phyloP scores from a whole-genome alignment of 1,140 invertebrate species.

The Scaptomyza hsui region DNA sequence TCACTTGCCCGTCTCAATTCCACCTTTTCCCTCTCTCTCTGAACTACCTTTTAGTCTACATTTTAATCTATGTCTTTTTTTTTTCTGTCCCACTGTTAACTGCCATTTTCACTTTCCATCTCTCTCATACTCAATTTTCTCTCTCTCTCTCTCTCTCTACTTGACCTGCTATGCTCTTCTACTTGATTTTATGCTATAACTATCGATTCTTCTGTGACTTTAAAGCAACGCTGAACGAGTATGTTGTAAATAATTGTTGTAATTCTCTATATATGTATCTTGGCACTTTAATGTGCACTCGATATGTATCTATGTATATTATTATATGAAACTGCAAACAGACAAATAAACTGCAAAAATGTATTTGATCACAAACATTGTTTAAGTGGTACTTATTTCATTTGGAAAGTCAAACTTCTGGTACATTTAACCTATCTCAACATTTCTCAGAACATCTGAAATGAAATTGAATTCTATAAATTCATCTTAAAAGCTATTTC shows the following conservation, averaged over 20 bases:
- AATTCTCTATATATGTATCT: slow-evolving; percentile 56
- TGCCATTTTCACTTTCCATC: slow-evolving; percentile 1
- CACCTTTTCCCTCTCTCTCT: background rate
- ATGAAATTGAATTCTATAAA: background rate
- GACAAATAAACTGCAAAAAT: slow-evolving; percentile 82
- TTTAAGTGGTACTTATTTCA: no score
- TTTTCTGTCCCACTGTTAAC: slow-evolving; percentile 22
- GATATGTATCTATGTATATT: slow-evolving; percentile 46
- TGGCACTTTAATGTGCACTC: slow-evolving; percentile 38
- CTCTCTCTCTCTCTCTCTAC: no score
- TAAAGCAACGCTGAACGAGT: slow-evolving; percentile 64
- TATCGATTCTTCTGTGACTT: slow-evolving; percentile 31
- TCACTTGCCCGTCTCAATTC: slow-evolving; percentile 56
- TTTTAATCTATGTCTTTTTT: background rate
- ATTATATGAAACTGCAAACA: slow-evolving; percentile 81
- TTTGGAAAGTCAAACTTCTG: no score
- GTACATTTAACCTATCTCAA: no score
- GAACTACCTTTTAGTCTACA: background rate
- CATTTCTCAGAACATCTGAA: background rate
- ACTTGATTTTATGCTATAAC: background rate
- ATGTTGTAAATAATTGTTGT: slow-evolving; percentile 81
- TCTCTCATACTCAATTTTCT: background rate
- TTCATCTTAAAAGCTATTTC: background rate
- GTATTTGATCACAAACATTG: slow-evolving; percentile 67
- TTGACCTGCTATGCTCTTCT: slow-evolving; percentile 10